Evolutionary conservation across 2,797 vertebrate genomes (phyloP), one percentile per base, ranked within the genome.

Genomic region (Chelonia mydas): DNA sequence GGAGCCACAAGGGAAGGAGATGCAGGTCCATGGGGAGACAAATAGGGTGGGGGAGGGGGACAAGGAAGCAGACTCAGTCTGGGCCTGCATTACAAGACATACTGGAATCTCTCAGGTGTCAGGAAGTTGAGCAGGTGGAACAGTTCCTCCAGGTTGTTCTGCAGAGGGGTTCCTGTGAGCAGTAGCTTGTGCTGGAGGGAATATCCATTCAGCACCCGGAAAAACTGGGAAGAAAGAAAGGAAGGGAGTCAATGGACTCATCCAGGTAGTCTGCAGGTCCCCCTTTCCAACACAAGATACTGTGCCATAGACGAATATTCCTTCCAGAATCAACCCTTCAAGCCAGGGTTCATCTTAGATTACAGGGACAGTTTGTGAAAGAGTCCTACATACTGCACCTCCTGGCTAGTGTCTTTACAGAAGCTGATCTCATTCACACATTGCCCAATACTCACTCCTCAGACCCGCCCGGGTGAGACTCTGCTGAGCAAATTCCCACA

Each of bases 71-170:
- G 84, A 80, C 72, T 90, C 21, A 23, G 57, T 19, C 59, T 37
- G 15, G 76, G 86, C 59, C 92, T 41, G 82, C 31, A 80, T 83
- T 78, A 53, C 76, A 92, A 86, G 80, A 99, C 99, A 97, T 97
- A 99, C 99, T 99, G 99, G 98, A 99, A 99, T 98, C 99, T 98
- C 97, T 99, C 99, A 0, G 99, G 99, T 0, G 99, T 99, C 92
- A 99, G 98, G 97, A 99, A 99, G 98, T 99, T 99, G 92, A 99
- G 98, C 96, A 99, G 98, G 96, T 99, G 99, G 97, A 99, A 99
- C 81, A 99, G 98, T 96, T 99, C 99, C 95, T 99, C 99, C 80
- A 99, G 98, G 97, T 99, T 99, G 98, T 99, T 99, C 97, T 99
- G 99, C 87, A 99, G 98, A 6, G 99, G 99, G 57, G 99, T 99